Evolutionary conservation across 2,113 vertebrate species (phyloP).

Genomic region (Morone chrysops): DNA sequence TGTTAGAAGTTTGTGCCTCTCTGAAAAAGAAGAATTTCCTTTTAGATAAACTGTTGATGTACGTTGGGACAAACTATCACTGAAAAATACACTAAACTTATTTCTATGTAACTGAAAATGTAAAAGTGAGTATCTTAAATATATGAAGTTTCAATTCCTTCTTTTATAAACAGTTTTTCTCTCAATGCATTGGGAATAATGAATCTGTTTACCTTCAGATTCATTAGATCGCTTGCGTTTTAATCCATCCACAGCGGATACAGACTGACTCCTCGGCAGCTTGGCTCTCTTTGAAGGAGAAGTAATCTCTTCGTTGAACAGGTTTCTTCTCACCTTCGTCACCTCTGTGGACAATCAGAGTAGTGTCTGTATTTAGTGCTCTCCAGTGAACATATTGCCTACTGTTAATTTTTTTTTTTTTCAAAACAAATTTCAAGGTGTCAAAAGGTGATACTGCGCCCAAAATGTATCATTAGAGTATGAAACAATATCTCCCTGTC

Average conservation of each 20-base stretch:
- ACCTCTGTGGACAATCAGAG: conserved; percentile 85
- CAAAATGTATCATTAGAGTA: neutral
- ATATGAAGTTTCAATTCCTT: neutral
- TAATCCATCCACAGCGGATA: conserved; percentile 90
- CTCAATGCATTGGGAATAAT: neutral
- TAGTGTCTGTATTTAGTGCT: conserved; percentile 8
- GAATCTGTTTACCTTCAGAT: conserved; percentile 67
- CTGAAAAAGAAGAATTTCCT: conserved; percentile 74
- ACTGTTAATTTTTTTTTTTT: neutral
- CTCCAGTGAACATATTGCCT: neutral
- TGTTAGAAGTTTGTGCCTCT: conserved; percentile 87
- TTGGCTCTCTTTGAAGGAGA: conserved; percentile 89
- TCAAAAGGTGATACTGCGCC: neutral
- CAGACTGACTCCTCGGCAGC: conserved; percentile 91
- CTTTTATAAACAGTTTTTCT: neutral
- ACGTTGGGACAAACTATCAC: neutral
- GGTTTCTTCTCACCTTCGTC: conserved; percentile 96
- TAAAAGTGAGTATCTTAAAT: neutral
- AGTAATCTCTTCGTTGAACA: conserved; percentile 89
- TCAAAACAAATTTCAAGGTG: neutral
- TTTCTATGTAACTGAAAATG: neutral
- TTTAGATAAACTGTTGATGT: neutral
- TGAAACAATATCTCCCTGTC: neutral
- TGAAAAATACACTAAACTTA: neutral
- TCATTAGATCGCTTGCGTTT: conserved; percentile 77